Evolutionary conservation across 2,888 invertebrate species (phyloP).

Genomic region (Zootermopsis nevadensis): DNA sequence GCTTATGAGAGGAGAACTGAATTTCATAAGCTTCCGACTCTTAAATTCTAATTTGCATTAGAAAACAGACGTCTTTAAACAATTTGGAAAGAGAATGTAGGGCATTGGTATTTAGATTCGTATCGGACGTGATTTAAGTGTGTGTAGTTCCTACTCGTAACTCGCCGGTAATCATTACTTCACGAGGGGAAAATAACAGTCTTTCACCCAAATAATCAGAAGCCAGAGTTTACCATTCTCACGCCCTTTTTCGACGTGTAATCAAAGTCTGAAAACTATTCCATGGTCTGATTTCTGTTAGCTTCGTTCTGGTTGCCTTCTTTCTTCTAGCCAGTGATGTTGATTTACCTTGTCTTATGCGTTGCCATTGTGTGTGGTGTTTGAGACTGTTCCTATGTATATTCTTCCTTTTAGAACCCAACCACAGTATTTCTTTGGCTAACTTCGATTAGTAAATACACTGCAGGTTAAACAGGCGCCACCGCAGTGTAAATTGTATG

Average conservation of each 20-base stretch:
- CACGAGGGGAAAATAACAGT: no score
- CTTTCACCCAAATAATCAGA: no score
- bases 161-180: no score
- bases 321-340: neutral
- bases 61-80: neutral
- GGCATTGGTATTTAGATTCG: neutral
- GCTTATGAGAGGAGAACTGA: no score
- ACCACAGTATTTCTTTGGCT: neutral
- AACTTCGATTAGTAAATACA: no score
- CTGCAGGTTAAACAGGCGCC: no score
- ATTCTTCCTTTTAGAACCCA: neutral
- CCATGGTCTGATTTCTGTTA: neutral
- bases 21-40: neutral
- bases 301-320: neutral
- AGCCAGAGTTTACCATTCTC: no score
- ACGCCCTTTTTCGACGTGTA: no score
- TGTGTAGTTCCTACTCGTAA: no score
- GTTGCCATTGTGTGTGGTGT: neutral
- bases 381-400: no score
- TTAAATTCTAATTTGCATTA: neutral
- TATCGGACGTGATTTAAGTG: no score
- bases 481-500: no score
- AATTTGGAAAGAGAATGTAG: neutral
- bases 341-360: neutral
- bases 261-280: neutral